These are phyloP conservation scores for Melinopterus prodromus DNA, from an alignment of 2,888 invertebrate genomes.

Conservation along the genomic window DNA sequence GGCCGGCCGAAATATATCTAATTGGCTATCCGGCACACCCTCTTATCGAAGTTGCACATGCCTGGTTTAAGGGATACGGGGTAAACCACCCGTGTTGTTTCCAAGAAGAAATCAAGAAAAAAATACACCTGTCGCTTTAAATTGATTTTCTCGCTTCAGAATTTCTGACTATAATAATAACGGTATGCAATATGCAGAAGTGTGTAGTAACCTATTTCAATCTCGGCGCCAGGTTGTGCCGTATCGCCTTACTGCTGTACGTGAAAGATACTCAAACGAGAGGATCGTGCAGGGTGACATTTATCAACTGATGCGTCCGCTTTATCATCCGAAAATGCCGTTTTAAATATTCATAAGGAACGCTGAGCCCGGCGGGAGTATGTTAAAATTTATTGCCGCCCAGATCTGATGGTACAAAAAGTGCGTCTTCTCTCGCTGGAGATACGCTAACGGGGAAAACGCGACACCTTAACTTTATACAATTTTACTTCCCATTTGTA, in stretches of 20 bases:
- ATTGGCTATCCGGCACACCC: no score
- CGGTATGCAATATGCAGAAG: not conserved
- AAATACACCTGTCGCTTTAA: not conserved
- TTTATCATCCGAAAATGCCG: slow-evolving; percentile 4
- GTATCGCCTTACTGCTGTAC: not conserved
- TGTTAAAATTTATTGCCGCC: not conserved
- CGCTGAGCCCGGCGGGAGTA: not conserved
- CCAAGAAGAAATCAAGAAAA: not conserved
- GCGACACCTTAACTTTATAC: not conserved
- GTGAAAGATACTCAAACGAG: not conserved
- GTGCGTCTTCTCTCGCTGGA: not conserved
- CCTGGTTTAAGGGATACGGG: not conserved
- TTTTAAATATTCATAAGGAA: slow-evolving; percentile 4
- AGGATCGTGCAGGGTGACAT: not conserved
- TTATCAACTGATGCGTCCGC: not conserved
- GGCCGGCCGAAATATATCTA: no score
- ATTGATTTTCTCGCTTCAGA: not conserved
- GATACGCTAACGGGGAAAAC: not conserved
- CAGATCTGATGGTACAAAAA: not conserved
- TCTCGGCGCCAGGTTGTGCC: not conserved
- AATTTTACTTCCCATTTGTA: not conserved
- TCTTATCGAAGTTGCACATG: no score
- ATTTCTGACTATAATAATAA: not conserved
- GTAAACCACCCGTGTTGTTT: not conserved
- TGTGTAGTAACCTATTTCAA: not conserved